Evolutionary conservation across 2,797 vertebrate species (phyloP).

Genomic region (Hapalemur alaotrensis): DNA sequence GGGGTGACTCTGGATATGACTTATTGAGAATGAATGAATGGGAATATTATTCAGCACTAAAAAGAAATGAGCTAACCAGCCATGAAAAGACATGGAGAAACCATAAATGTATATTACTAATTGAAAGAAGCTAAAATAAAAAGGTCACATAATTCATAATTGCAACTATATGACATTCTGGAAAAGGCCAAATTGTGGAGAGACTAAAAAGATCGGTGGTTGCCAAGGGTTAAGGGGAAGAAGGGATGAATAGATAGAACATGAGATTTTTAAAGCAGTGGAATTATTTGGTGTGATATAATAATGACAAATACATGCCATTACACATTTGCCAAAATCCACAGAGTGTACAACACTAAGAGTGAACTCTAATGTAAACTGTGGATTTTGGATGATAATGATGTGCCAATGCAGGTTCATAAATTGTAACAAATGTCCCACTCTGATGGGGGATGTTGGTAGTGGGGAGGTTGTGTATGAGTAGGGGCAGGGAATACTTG

Average conservation of each 20-base stretch:
- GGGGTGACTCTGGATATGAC: neutral
- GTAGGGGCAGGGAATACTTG: rapidly evolving
- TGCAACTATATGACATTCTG: neutral
- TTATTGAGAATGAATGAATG: neutral
- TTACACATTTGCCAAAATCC: neutral
- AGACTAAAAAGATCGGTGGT: neutral
- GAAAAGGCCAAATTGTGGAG: neutral
- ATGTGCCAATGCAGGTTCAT: neutral
- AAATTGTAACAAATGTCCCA: neutral
- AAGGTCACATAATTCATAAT: neutral
- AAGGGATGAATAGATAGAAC: neutral
- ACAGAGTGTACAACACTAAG: neutral
- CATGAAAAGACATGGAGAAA: neutral
- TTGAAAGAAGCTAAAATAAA: neutral
- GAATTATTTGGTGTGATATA: neutral
- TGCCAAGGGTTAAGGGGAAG: neutral
- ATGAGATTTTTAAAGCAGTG: neutral
- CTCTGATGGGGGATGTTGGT: neutral
- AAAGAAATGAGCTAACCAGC: neutral
- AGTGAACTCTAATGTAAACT: neutral
- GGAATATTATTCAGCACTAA: neutral
- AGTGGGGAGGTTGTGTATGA: neutral
- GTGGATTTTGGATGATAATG: neutral
- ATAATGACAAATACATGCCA: neutral
- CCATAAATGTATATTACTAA: neutral